Conservation (phyloP, 1,140 invertebrate genomes). For the Aphidius ervi region DNA sequence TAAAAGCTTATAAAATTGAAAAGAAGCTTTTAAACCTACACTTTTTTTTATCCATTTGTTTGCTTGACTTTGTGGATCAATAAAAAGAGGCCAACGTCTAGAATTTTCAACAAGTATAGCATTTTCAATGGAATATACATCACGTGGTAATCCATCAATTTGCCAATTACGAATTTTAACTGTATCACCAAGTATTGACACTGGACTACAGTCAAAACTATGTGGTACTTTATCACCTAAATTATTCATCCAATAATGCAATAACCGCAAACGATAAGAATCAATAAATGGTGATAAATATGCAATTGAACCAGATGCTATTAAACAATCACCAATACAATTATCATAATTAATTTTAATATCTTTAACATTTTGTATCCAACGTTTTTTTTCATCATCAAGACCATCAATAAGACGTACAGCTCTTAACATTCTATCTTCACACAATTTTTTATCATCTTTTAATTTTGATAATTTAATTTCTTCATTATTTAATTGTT, state of each 20-base stretch:
- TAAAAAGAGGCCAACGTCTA: conserved; percentile 63
- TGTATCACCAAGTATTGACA: conserved; percentile 60
- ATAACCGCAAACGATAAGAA: conserved; percentile 47
- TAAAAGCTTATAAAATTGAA: background rate
- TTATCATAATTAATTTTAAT: conserved; percentile 62
- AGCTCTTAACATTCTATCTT: conserved; percentile 72
- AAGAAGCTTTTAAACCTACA: conserved; percentile 42
- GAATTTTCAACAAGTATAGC: conserved; percentile 63
- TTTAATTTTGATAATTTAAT: conserved; percentile 66
- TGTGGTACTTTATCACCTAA: conserved; percentile 50
- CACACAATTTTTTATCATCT: conserved; percentile 70
- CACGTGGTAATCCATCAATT: conserved; percentile 64
- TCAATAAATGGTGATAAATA: conserved; percentile 68
- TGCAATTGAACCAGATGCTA: conserved; percentile 62
- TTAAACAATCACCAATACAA: conserved; percentile 60
- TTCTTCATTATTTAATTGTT: conserved; percentile 61
- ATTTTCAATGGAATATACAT: conserved; percentile 66
- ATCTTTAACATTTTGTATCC: conserved; percentile 63
- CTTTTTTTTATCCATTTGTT: conserved; percentile 71
- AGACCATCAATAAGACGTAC: conserved; percentile 64
- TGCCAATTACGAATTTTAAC: conserved; percentile 63
- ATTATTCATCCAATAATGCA: conserved; percentile 36
- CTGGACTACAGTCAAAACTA: conserved; percentile 56
- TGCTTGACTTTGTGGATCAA: conserved; percentile 69
- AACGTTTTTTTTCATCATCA: conserved; percentile 58